Evolutionary conservation across 2,888 invertebrate genomes (phyloP), one percentile per base, ranked within the genome.

Genomic region (Tinea trinotella): DNA sequence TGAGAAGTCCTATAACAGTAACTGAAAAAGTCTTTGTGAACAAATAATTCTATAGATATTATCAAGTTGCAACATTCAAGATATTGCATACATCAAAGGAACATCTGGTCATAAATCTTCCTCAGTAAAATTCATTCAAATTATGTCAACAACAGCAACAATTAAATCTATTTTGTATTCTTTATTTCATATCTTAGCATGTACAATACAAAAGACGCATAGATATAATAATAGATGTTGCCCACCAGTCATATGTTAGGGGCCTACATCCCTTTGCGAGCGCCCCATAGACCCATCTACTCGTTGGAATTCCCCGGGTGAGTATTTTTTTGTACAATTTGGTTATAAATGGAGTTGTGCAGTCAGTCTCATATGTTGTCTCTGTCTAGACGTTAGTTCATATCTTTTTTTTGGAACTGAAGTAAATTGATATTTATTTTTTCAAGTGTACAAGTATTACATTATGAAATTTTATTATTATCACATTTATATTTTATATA

Each of bases 271-370:
- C 48, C 48, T 40, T 40, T 15, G n/a, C 15, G 40, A 22, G 30
- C 30, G 40, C 15, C 40, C 48, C 20, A 20, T 48, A 48, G 18
- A 48, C 17, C n/a, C n/a, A 19, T 48, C 48, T 6, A 19, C 70
- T 57, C 65, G 60, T 59, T 59, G 81, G 82, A 79, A 82, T 74
- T 81, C 71, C 81, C 83, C 78, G 71, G 65, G 67, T 70, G 70
- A 61, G 74, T 58, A 64, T 72, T 74, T 77, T 78, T 77, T 48
- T 17, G 18, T 15, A 48, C 18, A 48, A 40, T 20, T 48, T 48
- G 18, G 48, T 35, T 35, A 35, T 35, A 35, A 35, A 35, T 35
- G 35, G 35, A 12, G 49, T 50, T 50, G 22, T 24, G 13, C 2
- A 40, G 40, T 15, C 13, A 13, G 12, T 40, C 40, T 40, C 40